Percentiles rank a stretch among this genome's conserved stretches.
Conservation (phyloP, 2,888 invertebrate species). For the Callosobruchus maculatus region DNA sequence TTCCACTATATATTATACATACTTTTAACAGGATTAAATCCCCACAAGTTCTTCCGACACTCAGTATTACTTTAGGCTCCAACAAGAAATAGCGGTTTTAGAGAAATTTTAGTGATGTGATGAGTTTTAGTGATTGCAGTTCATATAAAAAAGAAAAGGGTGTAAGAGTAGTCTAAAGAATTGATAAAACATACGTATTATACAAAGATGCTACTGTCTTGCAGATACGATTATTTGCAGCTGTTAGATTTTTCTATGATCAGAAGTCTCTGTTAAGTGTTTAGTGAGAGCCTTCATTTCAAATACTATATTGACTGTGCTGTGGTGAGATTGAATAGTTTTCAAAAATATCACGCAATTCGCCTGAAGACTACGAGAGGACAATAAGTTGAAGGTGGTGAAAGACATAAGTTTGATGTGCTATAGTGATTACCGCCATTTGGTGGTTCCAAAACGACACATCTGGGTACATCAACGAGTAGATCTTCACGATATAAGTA, state of each 20-base stretch:
- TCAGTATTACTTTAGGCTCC: background rate
- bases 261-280: too few species aligned
- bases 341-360: too few species aligned
- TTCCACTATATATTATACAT: background rate
- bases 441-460: background rate
- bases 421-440: background rate
- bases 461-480: constrained; percentile 11
- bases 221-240: too few species aligned
- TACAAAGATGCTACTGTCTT: too few species aligned
- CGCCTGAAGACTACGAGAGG: too few species aligned
- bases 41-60: constrained; percentile 17
- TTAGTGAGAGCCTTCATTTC: too few species aligned
- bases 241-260: too few species aligned
- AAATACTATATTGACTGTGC: too few species aligned
- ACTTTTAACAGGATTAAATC: constrained; percentile 31
- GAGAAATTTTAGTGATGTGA: background rate
- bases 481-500: constrained; percentile 3
- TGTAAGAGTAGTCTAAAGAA: too few species aligned
- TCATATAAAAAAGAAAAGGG: background rate
- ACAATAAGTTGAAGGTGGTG: too few species aligned
- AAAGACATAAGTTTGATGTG: background rate
- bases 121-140: background rate
- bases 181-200: too few species aligned
- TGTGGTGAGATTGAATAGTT: too few species aligned
- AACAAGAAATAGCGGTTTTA: background rate